Percentiles rank a stretch among this genome's conserved stretches.
Conservation (phyloP, 1,140 invertebrate genomes). For the Orussus abietinus region DNA sequence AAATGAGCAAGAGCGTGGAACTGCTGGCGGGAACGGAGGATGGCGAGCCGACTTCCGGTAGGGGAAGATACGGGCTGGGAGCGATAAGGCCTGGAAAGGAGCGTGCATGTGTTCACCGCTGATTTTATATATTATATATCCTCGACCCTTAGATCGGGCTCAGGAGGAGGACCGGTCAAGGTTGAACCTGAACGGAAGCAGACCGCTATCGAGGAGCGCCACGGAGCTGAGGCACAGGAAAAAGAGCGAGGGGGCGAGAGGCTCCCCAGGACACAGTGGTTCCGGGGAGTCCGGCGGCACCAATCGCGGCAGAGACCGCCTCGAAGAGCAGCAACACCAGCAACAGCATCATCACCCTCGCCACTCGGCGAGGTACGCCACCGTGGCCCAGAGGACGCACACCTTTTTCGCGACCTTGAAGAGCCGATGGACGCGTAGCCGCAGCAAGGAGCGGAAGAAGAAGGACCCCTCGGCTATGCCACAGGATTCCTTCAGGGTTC, state of each 20-base stretch:
- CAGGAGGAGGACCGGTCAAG: conserved; percentile 29
- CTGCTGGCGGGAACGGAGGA: conserved; percentile 43
- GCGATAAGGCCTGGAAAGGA: too few relatives aligned
- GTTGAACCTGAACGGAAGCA: conserved; percentile 40
- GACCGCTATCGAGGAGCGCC: conserved; percentile 49
- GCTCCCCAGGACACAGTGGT: neutral
- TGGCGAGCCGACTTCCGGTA: conserved; percentile 33
- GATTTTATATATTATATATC: too few relatives aligned
- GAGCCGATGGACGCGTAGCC: conserved; percentile 62
- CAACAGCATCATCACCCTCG: conserved; percentile 30
- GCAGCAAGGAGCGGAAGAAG: conserved; percentile 59
- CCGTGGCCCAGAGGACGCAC: conserved; percentile 67
- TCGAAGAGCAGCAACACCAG: conserved; percentile 18
- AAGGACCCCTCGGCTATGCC: conserved; percentile 44
- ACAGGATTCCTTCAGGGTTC: conserved; percentile 30
- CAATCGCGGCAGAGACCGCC: conserved; percentile 14
- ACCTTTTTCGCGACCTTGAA: conserved; percentile 68
- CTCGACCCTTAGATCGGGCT: conserved; percentile 22
- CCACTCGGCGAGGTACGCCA: conserved; percentile 45
- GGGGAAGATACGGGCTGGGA: too few relatives aligned
- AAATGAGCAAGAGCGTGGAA: conserved; percentile 48
- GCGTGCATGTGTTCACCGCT: too few relatives aligned
- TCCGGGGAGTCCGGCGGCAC: conserved; percentile 23
- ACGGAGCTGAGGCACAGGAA: conserved; percentile 42
- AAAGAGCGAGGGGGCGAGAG: conserved; percentile 9